Base-by-base conservation (phyloP, 2,888 invertebrate genomes). In the Pseudolycoriella hygida region DNA sequence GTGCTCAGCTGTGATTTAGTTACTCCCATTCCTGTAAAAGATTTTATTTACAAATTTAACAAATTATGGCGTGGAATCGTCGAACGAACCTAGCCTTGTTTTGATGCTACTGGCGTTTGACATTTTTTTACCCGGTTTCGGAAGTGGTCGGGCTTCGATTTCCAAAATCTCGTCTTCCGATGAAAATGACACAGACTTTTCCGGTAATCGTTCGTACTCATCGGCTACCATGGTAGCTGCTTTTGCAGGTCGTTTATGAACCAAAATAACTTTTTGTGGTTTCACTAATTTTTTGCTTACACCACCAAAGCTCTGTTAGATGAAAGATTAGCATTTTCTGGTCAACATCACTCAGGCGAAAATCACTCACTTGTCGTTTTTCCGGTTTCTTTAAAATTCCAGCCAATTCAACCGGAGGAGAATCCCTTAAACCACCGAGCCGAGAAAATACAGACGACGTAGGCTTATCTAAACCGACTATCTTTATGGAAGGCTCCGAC, bases 151-250 rank as follows among this genome's bases (percentile, higher is more conserved):
- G 1, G 57, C 57, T 6, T 53, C 55, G 17, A 66, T 64, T 54
- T 66, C 66, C n/a, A 62, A 54, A 10, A 66, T 61, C 52, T 66
- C 66, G 2, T 65, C 66, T 12, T 61, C 62, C 0, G 64, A 57
- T 3, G 65, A 65, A 45, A 66, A 66, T 44, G 63, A 62, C 0
- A 66, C 65, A 44, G 60, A 55, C 51, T 66, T 66, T 43, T 63
- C 63, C 8, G 52, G 48, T 42, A 49, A 53, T 44, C 50, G 17
- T 50, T 52, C 53, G 2, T 54, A 52, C 17, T 53, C 47, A 40
- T 56, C 58, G 11, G 53, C 54, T 49, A 52, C 57, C 50, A 53
- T 51, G 34, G 51, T 52, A 2, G 50, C 56, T 6, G 54, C 50
- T 48, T 64, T 65, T 0, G 65, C 51, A 1, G 65, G 65, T 17